Base-by-base conservation (phyloP, 2,888 invertebrate species). In the Agapetus fuscipes region DNA sequence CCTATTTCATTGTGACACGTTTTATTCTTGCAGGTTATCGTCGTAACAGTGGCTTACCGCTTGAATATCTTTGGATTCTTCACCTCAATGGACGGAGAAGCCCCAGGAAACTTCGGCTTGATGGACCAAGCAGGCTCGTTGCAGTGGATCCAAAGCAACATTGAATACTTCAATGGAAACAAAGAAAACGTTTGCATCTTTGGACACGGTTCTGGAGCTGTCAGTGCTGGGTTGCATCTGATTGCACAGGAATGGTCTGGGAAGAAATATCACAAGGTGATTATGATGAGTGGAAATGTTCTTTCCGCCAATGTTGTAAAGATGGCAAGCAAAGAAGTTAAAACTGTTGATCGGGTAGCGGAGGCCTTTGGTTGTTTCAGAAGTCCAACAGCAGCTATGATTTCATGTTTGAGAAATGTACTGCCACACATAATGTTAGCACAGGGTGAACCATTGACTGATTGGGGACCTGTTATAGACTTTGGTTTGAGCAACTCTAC, bases 31-130 rank as follows among this genome's bases (percentile, higher is more conserved):
- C 68, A 79, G 72, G 71, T 88, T 10, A 76, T 88, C 51, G 80
- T 87, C 33, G 80, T 88, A 5, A 81, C 86, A 2, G 76, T 85
- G 27, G 80, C 85, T 1, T 88, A 83, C 60, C 76, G 88, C 5
- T 62, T 88, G 31, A 84, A 81, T 57, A 82, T 88, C 46, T 78
- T 88, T 50, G 88, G 88, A n/a, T 88, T 87, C 56, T 79, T 87
- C 54, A 81, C 84, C 11, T 81, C 84, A 4, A 71, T 78, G 51
- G 86, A 87, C 54, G 76, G 78, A 4, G 83, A 82, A 57, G 78
- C 84, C 3, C 70, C 82, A 0, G 88, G 88, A 2, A 88, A 88
- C 57, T 85, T 74, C 49, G 88, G 87, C 0, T 63, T 88, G 46
- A 69, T 84, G 64, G 88, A 88, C 54, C 88, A 88, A 62, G 78